phyloP scores from a whole-genome alignment of 2,113 vertebrate species.

The Phaethon lepturus region DNA sequence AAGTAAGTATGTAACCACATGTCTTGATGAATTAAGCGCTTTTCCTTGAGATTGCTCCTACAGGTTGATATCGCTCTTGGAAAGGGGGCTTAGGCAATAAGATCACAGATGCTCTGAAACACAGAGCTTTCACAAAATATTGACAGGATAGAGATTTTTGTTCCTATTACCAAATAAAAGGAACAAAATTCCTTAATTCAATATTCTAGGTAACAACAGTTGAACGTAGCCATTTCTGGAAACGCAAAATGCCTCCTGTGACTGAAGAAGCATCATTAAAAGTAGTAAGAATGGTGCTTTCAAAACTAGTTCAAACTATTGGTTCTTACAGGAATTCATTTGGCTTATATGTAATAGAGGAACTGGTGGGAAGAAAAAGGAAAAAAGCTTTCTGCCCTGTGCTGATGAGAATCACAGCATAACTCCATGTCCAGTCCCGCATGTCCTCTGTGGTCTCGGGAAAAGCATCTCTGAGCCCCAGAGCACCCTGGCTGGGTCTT shows the following conservation, averaged over 20 bases:
- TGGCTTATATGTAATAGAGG: background rate
- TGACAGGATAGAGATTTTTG: background rate
- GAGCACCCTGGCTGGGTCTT: background rate
- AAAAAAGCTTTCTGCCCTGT: background rate
- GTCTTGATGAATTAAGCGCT: background rate
- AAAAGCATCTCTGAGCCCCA: background rate
- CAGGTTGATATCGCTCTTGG: background rate
- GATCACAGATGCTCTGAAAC: background rate
- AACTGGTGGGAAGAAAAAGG: background rate
- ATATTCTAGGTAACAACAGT: background rate
- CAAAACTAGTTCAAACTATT: background rate
- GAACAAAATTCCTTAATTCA: background rate
- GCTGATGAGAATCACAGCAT: background rate
- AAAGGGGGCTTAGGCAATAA: background rate
- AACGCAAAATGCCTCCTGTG: background rate
- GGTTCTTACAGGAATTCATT: background rate
- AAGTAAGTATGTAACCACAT: rapidly evolving
- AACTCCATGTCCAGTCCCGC: background rate
- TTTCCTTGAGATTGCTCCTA: background rate
- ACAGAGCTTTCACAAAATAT: background rate
- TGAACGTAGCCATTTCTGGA: background rate
- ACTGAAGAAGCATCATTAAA: background rate
- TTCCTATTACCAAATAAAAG: background rate
- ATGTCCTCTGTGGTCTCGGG: background rate
- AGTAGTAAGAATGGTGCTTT: background rate